Base-by-base conservation (phyloP, 37 sponge, comb jelly and placozoan species). In the Aphrocallistes beatrix region DNA sequence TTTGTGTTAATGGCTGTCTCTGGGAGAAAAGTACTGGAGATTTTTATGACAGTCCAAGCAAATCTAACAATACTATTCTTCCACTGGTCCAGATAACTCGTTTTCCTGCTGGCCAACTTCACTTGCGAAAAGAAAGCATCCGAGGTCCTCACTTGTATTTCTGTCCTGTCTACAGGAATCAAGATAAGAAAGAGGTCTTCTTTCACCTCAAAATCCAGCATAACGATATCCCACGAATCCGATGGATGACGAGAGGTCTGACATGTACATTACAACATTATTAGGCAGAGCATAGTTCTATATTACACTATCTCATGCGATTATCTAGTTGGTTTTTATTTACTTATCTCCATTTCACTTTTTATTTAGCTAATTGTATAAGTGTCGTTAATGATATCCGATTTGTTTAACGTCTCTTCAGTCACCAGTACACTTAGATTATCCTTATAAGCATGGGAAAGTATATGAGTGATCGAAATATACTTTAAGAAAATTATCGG, bases 191-290 rank as follows among this genome's bases (percentile, higher is more conserved):
- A 60, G 75, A 60, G 34, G 34, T 60, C 10, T 60, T 60, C 75
- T 60, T 60, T 13, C 34, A 60, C 21, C 10, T 60, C 75, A 60
- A 60, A 60, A 28, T 60, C 10, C 75, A 60, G 75, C 10, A 60
- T 28, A 60, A 21, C n/a, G 75, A 60, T 13, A 60, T 60, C 25
- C 75, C 75, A 25, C 75, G 75, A 3, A 60, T 60, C n/a, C 75
- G 75, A 3, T 60, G 75, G 75, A 60, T 60, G 75, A 60, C n/a
- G 75, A 21, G 75, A 32, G 75, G 75, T 25, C 75, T 60, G 28
- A 60, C 75, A 8, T 60, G 75, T 28, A 60, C 75, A 6, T 6
- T 60, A 28, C 75, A 60, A 30, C 75, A 60, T 30, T 60, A 60
- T 13, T 60, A 60, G 34, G n/a, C n/a, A n/a, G n/a, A n/a, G n/a